Evolutionary conservation across 1,140 invertebrate genomes (phyloP).

Genomic region (Tetranychus urticae): DNA sequence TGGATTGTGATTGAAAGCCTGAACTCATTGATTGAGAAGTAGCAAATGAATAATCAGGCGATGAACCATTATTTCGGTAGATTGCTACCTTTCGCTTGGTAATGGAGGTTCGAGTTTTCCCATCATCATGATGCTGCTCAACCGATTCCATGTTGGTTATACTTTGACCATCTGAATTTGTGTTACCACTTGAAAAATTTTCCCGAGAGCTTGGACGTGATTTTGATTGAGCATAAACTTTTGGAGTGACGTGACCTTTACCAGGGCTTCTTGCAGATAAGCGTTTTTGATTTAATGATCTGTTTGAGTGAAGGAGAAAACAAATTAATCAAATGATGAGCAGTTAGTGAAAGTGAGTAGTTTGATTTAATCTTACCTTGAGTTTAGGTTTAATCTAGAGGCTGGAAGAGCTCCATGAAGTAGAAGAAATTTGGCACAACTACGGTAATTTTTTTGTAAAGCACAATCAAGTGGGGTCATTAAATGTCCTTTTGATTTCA

Average conservation of each 20-base stretch:
- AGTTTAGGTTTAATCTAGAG: conserved; percentile 27
- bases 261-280: neutral
- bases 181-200: too few relatives aligned
- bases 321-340: neutral
- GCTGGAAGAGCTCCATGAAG: conserved; percentile 62
- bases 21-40: too few relatives aligned
- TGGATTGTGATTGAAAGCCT: conserved; percentile 3
- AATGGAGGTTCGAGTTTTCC: too few relatives aligned
- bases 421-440: conserved; percentile 75
- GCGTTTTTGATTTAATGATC: neutral
- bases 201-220: too few relatives aligned
- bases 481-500: conserved; percentile 32
- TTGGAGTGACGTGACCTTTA: neutral
- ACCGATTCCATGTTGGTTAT: too few relatives aligned
- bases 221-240: too few relatives aligned
- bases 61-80: too few relatives aligned
- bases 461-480: conserved; percentile 69
- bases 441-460: conserved; percentile 50
- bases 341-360: neutral
- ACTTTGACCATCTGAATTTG: too few relatives aligned
- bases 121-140: too few relatives aligned
- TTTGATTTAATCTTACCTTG: neutral
- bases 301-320: neutral
- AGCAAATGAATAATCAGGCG: too few relatives aligned
- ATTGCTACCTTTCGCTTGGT: too few relatives aligned